Base-by-base conservation (phyloP, 2,113 vertebrate genomes). In the Saguinus imperator region DNA sequence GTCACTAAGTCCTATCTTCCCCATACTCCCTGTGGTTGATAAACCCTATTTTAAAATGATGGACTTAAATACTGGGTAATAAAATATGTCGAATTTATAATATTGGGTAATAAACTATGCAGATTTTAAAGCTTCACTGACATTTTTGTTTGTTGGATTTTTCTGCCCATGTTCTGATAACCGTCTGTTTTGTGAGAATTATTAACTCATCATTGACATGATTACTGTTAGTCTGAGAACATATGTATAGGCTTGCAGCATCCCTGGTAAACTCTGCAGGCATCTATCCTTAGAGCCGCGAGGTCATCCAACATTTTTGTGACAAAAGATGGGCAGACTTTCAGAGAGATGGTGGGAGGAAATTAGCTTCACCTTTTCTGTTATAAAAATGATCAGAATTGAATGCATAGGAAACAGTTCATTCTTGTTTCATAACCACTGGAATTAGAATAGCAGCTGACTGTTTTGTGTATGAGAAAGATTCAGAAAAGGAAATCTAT, bases 111-210 rank as follows among this genome's bases (percentile, higher is more conserved):
- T 79, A 82, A 86, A 91, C 81, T 68, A n/a, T 29, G 2, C 80
- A 40, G 55, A 94, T 92, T 95, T 64, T 89, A 93, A 87, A 96
- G 48, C 37, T 79, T 61, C 70, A 57, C 68, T 94, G 92, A 75
- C 61, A 73, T 94, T 96, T 64, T 97, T 84, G 52, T 90, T 95
- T 89, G 48, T 89, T 90, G 64, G 6, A n/a, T 79, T 93, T 95
- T 93, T 61, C n/a, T 90, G 32, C 21, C 27, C 32, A 11, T 96
- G 32, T 86, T 97, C 96, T 84, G 90, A 94, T 93, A 77, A 20
- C 81, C 92, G 95, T 95, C 97, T 97, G 94, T 80, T 96, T 94
- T 73, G 66, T 95, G 87, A 93, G 55, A 94, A 86, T 23, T 83
- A 79, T 85, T 92, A 92, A 76, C 89, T 91, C 92, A 84, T 86